phyloP scores from a whole-genome alignment of 2,113 vertebrate species.

The Malaclemys terrapin region DNA sequence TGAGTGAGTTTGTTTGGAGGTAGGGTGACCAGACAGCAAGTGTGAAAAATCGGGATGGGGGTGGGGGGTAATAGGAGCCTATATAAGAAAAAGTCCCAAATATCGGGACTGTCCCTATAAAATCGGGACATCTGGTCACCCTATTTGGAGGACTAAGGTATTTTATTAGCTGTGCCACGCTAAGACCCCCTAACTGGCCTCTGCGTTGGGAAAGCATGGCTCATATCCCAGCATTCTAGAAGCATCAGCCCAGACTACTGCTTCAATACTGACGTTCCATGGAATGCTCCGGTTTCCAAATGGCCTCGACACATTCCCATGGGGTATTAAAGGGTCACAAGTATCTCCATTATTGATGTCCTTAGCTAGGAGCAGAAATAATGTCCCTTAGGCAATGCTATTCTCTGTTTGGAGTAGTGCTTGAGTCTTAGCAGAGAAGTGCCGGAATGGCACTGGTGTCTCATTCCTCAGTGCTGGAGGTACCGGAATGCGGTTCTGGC shows the following conservation, averaged over 20 bases:
- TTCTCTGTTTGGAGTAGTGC: background rate
- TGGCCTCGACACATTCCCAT: background rate
- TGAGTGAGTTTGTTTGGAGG: background rate
- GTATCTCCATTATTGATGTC: background rate
- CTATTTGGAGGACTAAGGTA: background rate
- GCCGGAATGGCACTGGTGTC: too few species aligned
- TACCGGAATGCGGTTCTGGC: too few species aligned
- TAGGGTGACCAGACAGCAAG: too few species aligned
- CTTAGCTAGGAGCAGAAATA: background rate
- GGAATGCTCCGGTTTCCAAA: background rate
- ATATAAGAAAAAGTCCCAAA: too few species aligned
- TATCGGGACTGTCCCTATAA: too few species aligned
- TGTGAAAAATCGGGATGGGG: too few species aligned
- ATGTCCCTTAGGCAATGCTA: background rate
- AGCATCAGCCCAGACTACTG: background rate
- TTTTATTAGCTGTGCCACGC: background rate
- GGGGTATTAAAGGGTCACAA: background rate
- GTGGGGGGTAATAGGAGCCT: too few species aligned
- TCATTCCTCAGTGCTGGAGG: too few species aligned
- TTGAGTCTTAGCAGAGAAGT: too few species aligned
- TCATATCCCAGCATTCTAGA: background rate
- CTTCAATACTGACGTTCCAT: background rate
- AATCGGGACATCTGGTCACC: too few species aligned
- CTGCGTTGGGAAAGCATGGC: background rate
- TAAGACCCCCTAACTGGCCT: background rate